phyloP scores from a whole-genome alignment of 2,113 vertebrate genomes.

The Carassius gibelio region DNA sequence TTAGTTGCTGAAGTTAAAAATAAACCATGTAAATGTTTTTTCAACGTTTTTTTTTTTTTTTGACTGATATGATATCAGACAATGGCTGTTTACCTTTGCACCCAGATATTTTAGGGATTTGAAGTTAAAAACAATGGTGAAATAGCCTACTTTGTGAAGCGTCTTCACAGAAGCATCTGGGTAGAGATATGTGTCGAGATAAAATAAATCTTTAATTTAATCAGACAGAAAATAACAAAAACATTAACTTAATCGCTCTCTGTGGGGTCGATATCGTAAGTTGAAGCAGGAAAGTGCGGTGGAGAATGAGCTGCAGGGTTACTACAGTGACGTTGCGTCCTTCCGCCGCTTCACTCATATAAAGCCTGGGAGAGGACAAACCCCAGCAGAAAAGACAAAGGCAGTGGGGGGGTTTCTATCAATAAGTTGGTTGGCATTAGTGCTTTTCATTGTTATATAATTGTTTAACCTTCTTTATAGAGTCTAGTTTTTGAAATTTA shows the following conservation, averaged over 20 bases:
- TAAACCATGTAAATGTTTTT: conserved; percentile 66
- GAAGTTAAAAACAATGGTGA: neutral
- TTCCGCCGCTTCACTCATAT: conserved; percentile 61
- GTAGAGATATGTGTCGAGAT: neutral
- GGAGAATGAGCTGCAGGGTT: conserved; percentile 15
- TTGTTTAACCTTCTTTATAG: neutral
- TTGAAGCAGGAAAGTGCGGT: no score
- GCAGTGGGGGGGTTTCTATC: neutral
- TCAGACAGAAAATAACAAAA: neutral
- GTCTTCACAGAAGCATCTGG: neutral
- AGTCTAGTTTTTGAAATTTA: conserved; percentile 11
- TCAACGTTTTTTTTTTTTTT: conserved; percentile 33
- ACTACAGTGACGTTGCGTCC: conserved; percentile 72
- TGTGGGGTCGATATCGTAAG: no score
- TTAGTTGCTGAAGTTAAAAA: conserved; percentile 68
- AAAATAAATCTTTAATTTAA: neutral
- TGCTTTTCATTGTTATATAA: neutral
- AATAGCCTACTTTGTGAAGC: neutral
- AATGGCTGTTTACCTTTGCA: conserved; percentile 58
- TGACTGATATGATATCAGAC: conserved; percentile 49
- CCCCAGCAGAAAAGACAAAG: conserved; percentile 17
- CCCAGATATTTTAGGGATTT: conserved; percentile 16
- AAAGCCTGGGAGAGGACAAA: conserved; percentile 63
- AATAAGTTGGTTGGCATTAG: neutral
- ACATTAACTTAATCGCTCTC: neutral